phyloP scores from a whole-genome alignment of 2,113 vertebrate species.

The Alexandromys fortis region DNA sequence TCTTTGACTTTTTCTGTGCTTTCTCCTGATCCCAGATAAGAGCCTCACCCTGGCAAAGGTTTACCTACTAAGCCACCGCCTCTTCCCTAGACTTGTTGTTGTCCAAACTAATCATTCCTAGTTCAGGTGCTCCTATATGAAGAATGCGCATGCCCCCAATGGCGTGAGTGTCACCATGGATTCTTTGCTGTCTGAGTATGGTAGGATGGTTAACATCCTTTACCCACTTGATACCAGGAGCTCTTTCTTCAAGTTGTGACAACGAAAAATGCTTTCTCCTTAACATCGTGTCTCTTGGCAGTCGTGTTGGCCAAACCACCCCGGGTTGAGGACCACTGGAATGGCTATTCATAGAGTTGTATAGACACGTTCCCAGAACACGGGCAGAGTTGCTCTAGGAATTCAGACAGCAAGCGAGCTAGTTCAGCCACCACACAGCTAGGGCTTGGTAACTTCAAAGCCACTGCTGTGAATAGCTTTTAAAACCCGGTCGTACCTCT shows the following conservation, averaged over 20 bases:
- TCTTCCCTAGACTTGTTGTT: background rate
- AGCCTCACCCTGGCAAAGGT: background rate
- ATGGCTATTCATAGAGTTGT: background rate
- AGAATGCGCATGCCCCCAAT: background rate
- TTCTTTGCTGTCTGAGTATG: background rate
- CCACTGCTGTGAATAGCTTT: slow-evolving; percentile 39
- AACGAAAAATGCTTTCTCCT: background rate
- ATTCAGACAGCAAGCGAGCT: background rate
- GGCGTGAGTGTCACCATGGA: background rate
- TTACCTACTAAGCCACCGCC: background rate
- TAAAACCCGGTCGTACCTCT: background rate
- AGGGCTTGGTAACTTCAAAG: slow-evolving; percentile 58
- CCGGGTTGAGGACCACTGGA: background rate
- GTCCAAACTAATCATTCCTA: background rate
- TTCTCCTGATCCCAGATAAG: background rate
- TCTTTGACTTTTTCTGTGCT: background rate
- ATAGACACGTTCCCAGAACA: background rate
- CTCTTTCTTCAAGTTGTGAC: background rate
- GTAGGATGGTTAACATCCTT: background rate
- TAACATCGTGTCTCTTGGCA: background rate
- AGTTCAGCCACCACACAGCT: slow-evolving; percentile 4
- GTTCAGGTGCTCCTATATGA: slow-evolving; percentile 2
- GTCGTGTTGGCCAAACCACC: background rate
- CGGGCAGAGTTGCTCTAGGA: background rate
- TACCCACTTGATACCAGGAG: background rate